Conservation (phyloP, 2,888 invertebrate species). For the Phortica okadai region DNA sequence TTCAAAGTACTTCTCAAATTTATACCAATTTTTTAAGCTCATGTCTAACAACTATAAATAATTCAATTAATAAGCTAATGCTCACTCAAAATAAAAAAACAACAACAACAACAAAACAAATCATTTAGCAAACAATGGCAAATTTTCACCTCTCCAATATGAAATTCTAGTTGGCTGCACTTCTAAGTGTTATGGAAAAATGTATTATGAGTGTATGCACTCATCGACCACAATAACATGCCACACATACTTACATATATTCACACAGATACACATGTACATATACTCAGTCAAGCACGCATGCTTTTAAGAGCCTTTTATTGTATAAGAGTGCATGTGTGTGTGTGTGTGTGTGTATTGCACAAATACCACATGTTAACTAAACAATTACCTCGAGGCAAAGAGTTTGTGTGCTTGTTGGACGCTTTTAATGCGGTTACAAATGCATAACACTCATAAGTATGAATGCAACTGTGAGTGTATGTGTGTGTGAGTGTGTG, state of each 20-base stretch:
- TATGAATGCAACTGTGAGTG: constrained; percentile 15
- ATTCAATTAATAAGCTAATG: not conserved
- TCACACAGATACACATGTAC: constrained; percentile 36
- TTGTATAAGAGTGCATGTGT: constrained; percentile 22
- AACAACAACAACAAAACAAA: not conserved
- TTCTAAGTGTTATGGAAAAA: constrained; percentile 8
- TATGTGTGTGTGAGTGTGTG: constrained; percentile 5
- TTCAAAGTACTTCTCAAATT: too few species aligned
- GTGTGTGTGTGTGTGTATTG: constrained; percentile 41
- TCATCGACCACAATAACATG: constrained; percentile 52
- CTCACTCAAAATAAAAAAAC: not conserved
- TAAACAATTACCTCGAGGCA: constrained; percentile 64
- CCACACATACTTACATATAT: constrained; percentile 56
- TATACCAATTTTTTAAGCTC: not conserved
- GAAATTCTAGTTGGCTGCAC: not conserved
- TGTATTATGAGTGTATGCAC: constrained; percentile 5
- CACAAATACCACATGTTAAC: constrained; percentile 68
- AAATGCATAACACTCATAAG: constrained; percentile 40
- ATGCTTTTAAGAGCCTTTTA: constrained; percentile 26
- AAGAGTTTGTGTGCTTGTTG: constrained; percentile 40
- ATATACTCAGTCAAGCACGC: constrained; percentile 32
- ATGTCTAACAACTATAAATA: not conserved
- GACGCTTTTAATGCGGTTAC: constrained; percentile 50
- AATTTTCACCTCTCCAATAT: not conserved
- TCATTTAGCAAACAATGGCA: constrained; percentile 2